Base-by-base conservation (phyloP, 2,888 invertebrate species). In the Cephus pulcher region DNA sequence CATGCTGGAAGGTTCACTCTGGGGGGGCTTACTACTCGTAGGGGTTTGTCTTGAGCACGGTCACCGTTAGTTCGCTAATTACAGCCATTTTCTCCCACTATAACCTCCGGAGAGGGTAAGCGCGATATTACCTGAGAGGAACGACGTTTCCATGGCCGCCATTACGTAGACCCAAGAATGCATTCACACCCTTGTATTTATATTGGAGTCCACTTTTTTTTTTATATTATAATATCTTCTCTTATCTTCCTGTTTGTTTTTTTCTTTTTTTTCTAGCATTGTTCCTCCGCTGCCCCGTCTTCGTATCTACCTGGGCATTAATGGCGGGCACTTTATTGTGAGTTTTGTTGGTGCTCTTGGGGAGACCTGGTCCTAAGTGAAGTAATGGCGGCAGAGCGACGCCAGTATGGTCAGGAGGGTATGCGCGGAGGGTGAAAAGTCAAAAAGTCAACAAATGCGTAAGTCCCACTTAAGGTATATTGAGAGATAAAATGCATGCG, bases 381-480 rank as follows among this genome's bases (percentile, higher is more conserved):
- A 33, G 71, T 33, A 33, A 71, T 33, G 71, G 71, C 3, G 71
- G 12, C 15, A 71, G n/a, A 33, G 71, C 12, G 33, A 71, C 32
- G 69, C 77, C 35, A 23, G 37, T 33, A 74, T 79, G 40, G 40
- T 40, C 40, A 15, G 73, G 73, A 75, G 73, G 74, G 76, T 75
- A 75, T 34, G 74, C 30, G 75, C 11, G 12, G 34, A 69, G 33
- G 33, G 35, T 68, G 30, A 32, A 12, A 73, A 78, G 78, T 82
- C 80, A 76, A 78, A 70, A 83, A 83, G 80, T 81, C 78, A 80
- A 83, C 77, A 40, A 40, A 40, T 73, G 69, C 15, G 6, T 40
- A 34, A 76, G 78, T 79, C 79, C 71, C 78, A 80, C 74, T 82
- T 82, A 82, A 77, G 82, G 75, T 77, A 76, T 81, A 40, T 40